Evolutionary conservation across 1,140 invertebrate species (phyloP).

Genomic region (Aphelenchoides avenae): DNA sequence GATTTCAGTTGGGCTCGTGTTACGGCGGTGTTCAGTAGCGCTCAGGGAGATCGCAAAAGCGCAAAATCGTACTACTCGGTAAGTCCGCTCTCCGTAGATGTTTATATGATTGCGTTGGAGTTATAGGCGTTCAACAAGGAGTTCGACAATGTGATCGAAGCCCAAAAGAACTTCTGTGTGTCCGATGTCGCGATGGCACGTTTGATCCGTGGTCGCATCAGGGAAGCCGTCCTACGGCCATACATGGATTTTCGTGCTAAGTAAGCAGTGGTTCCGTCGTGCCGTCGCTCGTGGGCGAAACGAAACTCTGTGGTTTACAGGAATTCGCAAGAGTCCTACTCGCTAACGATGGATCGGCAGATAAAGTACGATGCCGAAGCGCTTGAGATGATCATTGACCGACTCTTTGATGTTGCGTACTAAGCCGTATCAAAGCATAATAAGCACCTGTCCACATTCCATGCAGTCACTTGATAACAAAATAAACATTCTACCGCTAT

Average conservation of each 20-base stretch:
- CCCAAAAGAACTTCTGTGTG: conserved; percentile 41
- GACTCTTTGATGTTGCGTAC: conserved; percentile 43
- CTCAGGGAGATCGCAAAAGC: too few species aligned
- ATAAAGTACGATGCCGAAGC: conserved; percentile 45
- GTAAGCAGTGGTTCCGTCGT: conserved; percentile 20
- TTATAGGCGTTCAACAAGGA: conserved; percentile 45
- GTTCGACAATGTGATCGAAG: conserved; percentile 40
- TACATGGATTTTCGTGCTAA: conserved; percentile 40
- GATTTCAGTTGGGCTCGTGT: conserved; percentile 20
- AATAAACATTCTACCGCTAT: too few species aligned
- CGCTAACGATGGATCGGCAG: conserved; percentile 31
- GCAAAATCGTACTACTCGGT: too few species aligned
- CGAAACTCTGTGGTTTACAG: conserved; percentile 5
- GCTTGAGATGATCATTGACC: conserved; percentile 42
- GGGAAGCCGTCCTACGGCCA: conserved; percentile 36
- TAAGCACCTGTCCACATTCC: too few species aligned
- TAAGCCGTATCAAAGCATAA: too few species aligned
- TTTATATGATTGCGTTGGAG: background rate
- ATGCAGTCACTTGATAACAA: too few species aligned
- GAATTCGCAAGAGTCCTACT: conserved; percentile 18
- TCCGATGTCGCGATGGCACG: conserved; percentile 24
- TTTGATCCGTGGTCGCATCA: conserved; percentile 33
- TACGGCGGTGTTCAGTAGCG: conserved; percentile 19
- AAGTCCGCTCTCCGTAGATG: too few species aligned
- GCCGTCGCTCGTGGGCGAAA: background rate